These are phyloP conservation scores for Dastarcus helophoroides DNA, from an alignment of 2,888 invertebrate species.

Conservation along the genomic window DNA sequence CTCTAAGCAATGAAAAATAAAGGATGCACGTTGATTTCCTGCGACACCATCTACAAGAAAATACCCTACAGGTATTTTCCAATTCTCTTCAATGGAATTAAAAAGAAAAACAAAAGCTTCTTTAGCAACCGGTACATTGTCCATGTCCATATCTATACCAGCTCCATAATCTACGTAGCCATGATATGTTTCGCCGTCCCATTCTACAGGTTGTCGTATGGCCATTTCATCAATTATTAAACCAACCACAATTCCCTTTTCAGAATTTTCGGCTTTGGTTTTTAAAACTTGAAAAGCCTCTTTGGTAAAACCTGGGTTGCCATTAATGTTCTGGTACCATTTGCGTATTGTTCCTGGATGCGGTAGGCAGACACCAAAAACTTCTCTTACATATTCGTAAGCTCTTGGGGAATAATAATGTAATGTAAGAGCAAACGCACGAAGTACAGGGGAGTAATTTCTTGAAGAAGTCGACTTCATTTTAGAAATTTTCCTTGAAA, in stretches of 20 bases:
- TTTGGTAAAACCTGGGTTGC: conserved; percentile 20
- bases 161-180: conserved; percentile 4
- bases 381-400: conserved; percentile 18
- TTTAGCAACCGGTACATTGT: too few species aligned
- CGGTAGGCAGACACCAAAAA: conserved; percentile 18
- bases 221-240: conserved; percentile 1
- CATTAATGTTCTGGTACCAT: conserved; percentile 21
- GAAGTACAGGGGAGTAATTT: conserved; percentile 10
- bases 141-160: too few species aligned
- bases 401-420: conserved; percentile 20
- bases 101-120: conserved; percentile 23
- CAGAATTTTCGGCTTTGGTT: conserved; percentile 7
- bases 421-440: conserved; percentile 19
- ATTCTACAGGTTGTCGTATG: neutral
- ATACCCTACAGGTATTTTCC: conserved; percentile 27
- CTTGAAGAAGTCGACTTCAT: too few species aligned
- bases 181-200: neutral
- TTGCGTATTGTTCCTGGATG: conserved; percentile 19
- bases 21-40: conserved; percentile 15
- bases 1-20: conserved; percentile 4
- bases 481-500: too few species aligned
- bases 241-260: neutral
- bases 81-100: conserved; percentile 19
- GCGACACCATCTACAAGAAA: conserved; percentile 22
- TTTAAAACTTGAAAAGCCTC: conserved; percentile 17